These are phyloP conservation scores for Agriopis aurantiaria DNA, from an alignment of 2,888 invertebrate genomes.

Conservation along the genomic window DNA sequence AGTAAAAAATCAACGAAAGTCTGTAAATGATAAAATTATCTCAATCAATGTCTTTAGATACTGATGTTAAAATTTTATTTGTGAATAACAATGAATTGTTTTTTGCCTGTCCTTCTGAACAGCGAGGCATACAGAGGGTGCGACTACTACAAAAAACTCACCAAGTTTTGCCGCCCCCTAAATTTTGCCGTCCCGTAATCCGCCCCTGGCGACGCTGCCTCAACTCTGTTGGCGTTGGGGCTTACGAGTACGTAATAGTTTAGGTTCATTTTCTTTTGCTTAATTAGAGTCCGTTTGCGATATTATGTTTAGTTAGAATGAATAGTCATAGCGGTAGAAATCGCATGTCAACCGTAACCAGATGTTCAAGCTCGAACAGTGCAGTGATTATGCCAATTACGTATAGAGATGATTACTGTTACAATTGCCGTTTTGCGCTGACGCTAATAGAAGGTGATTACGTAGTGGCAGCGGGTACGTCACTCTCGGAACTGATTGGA, in stretches of 20 bases:
- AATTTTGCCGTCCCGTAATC: too few species aligned
- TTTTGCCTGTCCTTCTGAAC: too few species aligned
- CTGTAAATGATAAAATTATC: too few species aligned
- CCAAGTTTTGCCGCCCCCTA: too few species aligned
- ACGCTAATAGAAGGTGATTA: constrained; percentile 33
- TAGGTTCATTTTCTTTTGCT: not conserved
- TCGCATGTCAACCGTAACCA: constrained; percentile 10
- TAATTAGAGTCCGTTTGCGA: not conserved
- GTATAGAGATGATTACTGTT: constrained; percentile 39
- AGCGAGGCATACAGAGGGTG: too few species aligned
- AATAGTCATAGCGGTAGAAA: not conserved
- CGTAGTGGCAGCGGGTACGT: constrained; percentile 30
- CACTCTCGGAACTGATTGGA: constrained; percentile 30
- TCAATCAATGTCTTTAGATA: too few species aligned
- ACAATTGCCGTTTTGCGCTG: constrained; percentile 38
- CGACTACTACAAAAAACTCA: too few species aligned
- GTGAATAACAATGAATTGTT: too few species aligned
- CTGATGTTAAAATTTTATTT: too few species aligned
- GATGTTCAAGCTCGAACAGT: constrained; percentile 23
- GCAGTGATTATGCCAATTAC: constrained; percentile 43
- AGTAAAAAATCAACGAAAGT: too few species aligned
- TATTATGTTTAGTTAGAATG: not conserved
- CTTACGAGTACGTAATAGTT: not conserved
- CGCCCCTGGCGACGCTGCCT: too few species aligned
- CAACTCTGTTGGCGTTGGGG: too few species aligned